A percentile compares a stretch with the other conserved stretches of the same genome.
Evolutionary conservation across 1,140 invertebrate genomes (phyloP).

Genomic region (Stegodyphus dumicola): DNA sequence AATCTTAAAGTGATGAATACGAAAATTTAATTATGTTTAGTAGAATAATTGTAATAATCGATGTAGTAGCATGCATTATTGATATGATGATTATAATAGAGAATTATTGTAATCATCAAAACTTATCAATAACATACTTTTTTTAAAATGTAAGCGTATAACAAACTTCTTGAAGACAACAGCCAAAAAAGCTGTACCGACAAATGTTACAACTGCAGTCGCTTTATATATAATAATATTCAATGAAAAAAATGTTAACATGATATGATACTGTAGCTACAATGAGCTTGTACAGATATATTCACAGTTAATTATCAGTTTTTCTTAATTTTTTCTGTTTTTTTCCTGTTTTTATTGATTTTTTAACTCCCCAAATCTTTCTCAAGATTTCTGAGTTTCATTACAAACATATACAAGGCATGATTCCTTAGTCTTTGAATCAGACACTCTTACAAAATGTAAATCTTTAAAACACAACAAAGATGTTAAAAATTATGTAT

Average conservation of each 20-base stretch:
- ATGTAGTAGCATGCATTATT: conserved; percentile 60
- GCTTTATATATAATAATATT: conserved; percentile 45
- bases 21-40: conserved; percentile 58
- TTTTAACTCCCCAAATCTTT: conserved; percentile 39
- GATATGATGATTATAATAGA: conserved; percentile 53
- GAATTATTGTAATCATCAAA: conserved; percentile 54
- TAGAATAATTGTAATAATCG: conserved; percentile 60
- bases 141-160: conserved; percentile 61
- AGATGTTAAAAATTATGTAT: conserved; percentile 60
- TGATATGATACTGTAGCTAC: conserved; percentile 59
- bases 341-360: background rate
- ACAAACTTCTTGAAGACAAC: conserved; percentile 59
- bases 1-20: conserved; percentile 56
- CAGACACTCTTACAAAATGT: conserved; percentile 58
- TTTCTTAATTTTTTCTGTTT: background rate
- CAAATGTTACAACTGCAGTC: conserved; percentile 43
- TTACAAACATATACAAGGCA: conserved; percentile 52
- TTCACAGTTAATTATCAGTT: conserved; percentile 12
- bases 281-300: conserved; percentile 43
- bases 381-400: conserved; percentile 29
- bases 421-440: conserved; percentile 50
- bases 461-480: conserved; percentile 61
- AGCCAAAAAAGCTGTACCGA: conserved; percentile 58
- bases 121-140: conserved; percentile 59
- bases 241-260: conserved; percentile 59